phyloP scores from a whole-genome alignment of 2,113 vertebrate species.

The Hydrolagus affinis region DNA sequence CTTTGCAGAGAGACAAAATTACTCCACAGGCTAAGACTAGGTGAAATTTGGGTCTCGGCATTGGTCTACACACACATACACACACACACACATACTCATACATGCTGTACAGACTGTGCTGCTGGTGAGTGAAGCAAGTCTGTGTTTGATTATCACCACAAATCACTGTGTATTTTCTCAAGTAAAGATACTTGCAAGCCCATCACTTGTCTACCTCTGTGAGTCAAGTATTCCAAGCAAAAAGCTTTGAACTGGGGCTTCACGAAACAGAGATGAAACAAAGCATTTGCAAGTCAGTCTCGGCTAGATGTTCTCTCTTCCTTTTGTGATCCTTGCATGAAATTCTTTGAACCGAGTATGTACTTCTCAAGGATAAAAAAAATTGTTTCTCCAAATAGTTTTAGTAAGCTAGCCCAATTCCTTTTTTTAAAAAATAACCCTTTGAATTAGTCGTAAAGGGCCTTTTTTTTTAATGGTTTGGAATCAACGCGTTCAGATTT shows the following conservation, averaged over 20 bases:
- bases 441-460: neutral
- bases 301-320: neutral
- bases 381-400: neutral
- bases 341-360: neutral
- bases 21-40: too few relatives aligned
- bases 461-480: neutral
- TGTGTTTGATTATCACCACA: neutral
- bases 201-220: neutral
- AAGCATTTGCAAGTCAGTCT: neutral
- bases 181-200: neutral
- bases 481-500: neutral
- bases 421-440: neutral
- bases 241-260: neutral
- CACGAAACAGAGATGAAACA: neutral
- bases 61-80: too few relatives aligned
- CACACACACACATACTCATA: too few relatives aligned
- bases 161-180: neutral
- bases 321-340: slow-evolving; percentile 12
- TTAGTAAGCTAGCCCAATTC: neutral
- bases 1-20: too few relatives aligned
- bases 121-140: neutral
- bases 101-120: slow-evolving; percentile 13
- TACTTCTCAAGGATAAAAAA: neutral
- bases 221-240: neutral
- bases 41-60: too few relatives aligned